A percentile compares a stretch with the other conserved stretches of the same genome.
Conservation (phyloP, 2,888 invertebrate genomes). For the Disparrhopalites patrizii region DNA sequence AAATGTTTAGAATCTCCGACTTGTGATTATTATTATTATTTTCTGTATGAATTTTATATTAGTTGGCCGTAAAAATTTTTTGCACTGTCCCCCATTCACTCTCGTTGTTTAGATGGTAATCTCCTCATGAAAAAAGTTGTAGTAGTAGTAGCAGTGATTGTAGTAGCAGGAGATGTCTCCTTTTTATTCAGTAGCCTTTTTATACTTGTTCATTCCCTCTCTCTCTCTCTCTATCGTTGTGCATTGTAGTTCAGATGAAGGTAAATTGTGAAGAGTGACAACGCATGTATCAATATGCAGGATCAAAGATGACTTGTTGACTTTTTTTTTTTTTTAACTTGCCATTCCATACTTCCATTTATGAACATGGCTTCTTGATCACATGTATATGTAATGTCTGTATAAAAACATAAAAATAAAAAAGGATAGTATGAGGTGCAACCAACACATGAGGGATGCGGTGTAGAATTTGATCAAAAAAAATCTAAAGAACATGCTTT, state of each 20-base stretch:
- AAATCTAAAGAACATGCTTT: too few species aligned
- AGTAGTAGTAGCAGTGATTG: neutral
- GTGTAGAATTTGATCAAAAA: too few species aligned
- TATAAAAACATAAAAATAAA: too few species aligned
- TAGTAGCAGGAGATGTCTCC: too few species aligned
- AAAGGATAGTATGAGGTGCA: too few species aligned
- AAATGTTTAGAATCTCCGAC: too few species aligned
- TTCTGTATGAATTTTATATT: neutral
- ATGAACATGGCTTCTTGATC: slow-evolving; percentile 1
- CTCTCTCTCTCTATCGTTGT: neutral
- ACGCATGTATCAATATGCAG: neutral
- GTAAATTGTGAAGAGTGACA: neutral
- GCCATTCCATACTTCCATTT: neutral
- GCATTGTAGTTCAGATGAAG: neutral
- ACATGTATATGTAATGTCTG: too few species aligned
- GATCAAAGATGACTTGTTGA: neutral
- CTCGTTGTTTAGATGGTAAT: too few species aligned
- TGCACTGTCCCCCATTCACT: neutral
- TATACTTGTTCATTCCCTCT: neutral
- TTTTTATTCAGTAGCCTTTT: too few species aligned
- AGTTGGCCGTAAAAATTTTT: neutral
- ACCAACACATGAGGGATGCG: too few species aligned
- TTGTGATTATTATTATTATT: neutral
- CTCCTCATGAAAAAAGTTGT: neutral
- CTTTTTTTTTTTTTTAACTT: neutral